Evolutionary conservation across 2,888 invertebrate genomes (phyloP).

Genomic region (Orthonychiurus folsomi): DNA sequence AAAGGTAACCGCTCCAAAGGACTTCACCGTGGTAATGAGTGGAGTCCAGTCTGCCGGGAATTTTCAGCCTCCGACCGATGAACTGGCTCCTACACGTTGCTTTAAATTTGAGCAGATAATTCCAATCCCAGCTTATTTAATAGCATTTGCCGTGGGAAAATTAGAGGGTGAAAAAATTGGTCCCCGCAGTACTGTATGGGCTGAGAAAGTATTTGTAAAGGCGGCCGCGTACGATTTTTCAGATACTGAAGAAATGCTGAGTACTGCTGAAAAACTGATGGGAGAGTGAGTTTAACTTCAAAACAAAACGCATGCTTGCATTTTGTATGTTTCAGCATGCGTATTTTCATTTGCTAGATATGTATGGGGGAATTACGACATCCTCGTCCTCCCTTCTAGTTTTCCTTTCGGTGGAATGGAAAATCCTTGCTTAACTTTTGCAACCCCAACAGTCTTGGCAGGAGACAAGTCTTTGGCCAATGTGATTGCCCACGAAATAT

Average conservation of each 20-base stretch:
- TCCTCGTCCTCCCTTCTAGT: constrained; percentile 80
- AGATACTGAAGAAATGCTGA: constrained; percentile 72
- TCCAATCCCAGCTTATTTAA: constrained; percentile 78
- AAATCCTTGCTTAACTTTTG: constrained; percentile 91
- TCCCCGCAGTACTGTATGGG: constrained; percentile 77
- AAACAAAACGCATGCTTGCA: not conserved
- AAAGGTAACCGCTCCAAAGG: constrained; percentile 61
- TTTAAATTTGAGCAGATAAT: constrained; percentile 63
- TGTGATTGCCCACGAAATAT: constrained; percentile 90
- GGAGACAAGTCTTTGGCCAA: constrained; percentile 82
- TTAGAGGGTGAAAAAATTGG: constrained; percentile 67
- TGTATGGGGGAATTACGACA: constrained; percentile 82
- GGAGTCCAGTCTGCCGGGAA: constrained; percentile 54
- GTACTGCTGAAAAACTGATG: constrained; percentile 70
- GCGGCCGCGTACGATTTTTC: constrained; percentile 79
- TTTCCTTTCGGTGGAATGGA: constrained; percentile 98
- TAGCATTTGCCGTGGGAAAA: constrained; percentile 80
- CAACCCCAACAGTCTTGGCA: constrained; percentile 83
- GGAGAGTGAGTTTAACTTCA: constrained; percentile 47
- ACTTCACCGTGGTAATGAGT: constrained; percentile 79
- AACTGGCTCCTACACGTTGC: constrained; percentile 42
- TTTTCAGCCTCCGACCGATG: constrained; percentile 40
- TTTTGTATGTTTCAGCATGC: not conserved
- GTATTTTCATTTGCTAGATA: constrained; percentile 54
- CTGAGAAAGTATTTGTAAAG: constrained; percentile 74